A percentile compares a stretch with the other conserved stretches of the same genome.
These are phyloP conservation scores for Macroramphosus scolopax DNA, from an alignment of 2,797 vertebrate species.

Conservation along the genomic window DNA sequence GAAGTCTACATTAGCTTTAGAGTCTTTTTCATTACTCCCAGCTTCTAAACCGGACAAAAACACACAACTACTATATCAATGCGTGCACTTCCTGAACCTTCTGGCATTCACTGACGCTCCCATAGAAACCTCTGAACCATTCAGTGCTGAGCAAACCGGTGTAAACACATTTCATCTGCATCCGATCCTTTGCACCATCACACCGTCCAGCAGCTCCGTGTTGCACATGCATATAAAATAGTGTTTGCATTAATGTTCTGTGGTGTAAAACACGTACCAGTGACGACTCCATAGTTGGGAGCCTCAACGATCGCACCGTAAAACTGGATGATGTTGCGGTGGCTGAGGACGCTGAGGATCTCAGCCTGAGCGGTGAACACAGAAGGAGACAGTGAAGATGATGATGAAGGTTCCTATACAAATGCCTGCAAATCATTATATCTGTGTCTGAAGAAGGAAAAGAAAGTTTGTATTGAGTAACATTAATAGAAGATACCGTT, in stretches of 20 bases:
- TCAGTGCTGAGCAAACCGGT: conserved; percentile 30
- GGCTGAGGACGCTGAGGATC: conserved; percentile 97
- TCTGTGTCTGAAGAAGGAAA: neutral
- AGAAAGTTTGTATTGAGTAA: neutral
- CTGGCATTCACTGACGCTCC: conserved; percentile 27
- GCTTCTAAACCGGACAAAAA: conserved; percentile 24
- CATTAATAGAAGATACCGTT: conserved; percentile 21
- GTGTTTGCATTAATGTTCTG: too few relatives aligned
- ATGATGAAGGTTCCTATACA: neutral
- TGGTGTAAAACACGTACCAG: too few relatives aligned
- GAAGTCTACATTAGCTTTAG: conserved; percentile 7
- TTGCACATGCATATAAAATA: too few relatives aligned
- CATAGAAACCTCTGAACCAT: conserved; percentile 45
- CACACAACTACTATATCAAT: conserved; percentile 30
- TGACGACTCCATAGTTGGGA: conserved; percentile 97
- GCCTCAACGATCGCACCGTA: conserved; percentile 92
- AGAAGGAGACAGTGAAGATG: conserved; percentile 1
- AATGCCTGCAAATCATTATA: conserved; percentile 1
- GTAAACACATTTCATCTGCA: conserved; percentile 28
- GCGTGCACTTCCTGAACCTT: conserved; percentile 49
- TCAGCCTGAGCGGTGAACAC: conserved; percentile 81
- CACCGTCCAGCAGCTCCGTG: too few relatives aligned
- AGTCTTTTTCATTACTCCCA: conserved; percentile 24
- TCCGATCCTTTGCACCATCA: too few relatives aligned
- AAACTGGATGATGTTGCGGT: conserved; percentile 98